These are phyloP conservation scores for Belgica antarctica DNA, from an alignment of 2,888 invertebrate species.

Conservation along the genomic window DNA sequence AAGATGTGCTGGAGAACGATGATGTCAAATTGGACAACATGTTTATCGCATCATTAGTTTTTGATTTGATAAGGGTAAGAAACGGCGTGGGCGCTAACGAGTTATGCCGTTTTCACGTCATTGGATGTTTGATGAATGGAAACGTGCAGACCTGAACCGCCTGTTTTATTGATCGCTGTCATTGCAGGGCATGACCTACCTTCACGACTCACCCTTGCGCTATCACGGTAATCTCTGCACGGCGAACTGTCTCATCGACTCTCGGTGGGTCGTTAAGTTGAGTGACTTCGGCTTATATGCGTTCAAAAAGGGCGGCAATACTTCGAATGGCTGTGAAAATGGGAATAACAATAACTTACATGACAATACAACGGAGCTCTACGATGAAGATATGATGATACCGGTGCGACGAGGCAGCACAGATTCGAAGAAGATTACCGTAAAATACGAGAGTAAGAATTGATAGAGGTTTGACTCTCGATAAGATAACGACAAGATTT, in stretches of 20 bases:
- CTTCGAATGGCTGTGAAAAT: constrained; percentile 52
- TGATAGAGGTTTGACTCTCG: not conserved
- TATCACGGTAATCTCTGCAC: constrained; percentile 86
- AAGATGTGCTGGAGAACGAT: constrained; percentile 92
- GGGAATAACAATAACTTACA: constrained; percentile 36
- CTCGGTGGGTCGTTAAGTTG: constrained; percentile 91
- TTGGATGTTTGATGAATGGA: not conserved
- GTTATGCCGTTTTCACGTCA: not conserved
- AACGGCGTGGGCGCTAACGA: too few species aligned
- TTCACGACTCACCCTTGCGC: constrained; percentile 81
- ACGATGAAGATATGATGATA: constrained; percentile 34
- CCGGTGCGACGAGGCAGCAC: constrained; percentile 33
- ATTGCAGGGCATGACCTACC: constrained; percentile 80
- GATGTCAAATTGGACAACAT: constrained; percentile 94
- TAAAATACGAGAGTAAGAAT: constrained; percentile 62
- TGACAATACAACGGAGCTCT: constrained; percentile 9
- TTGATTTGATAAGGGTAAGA: constrained; percentile 89
- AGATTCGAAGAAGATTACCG: constrained; percentile 34
- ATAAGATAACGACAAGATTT: not conserved
- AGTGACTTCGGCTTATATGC: constrained; percentile 88
- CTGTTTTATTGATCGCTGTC: constrained; percentile 27
- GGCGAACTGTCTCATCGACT: constrained; percentile 91
- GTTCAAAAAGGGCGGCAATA: constrained; percentile 65
- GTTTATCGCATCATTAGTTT: constrained; percentile 93
- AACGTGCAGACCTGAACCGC: not conserved